Evolutionary conservation across 2,888 invertebrate species (phyloP), one percentile per base, ranked within the genome.

Genomic region (Allophyes oxyacanthae): DNA sequence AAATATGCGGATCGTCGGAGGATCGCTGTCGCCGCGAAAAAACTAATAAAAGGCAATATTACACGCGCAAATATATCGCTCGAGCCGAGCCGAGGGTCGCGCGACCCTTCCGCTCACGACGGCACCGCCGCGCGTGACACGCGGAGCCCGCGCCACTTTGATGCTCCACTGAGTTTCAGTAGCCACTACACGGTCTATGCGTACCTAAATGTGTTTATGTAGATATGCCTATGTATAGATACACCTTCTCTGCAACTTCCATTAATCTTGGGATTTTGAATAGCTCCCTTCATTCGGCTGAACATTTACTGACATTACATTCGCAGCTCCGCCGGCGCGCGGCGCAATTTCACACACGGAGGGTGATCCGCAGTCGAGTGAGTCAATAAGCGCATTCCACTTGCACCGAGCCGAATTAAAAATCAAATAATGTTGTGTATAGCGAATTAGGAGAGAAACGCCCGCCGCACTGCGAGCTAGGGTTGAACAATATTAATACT

Each of bases 341-440:
- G 45, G 49, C 46, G 37, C 56, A 45, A 45, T 51, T 57, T 57
- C 44, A 26, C 50, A 33, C 56, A 50, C 46, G 46, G 38, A 43
- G 64, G 68, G 52, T 45, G 64, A 38, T 44, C 34, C 38, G 51
- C 76, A 72, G 77, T 78, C 82, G 75, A 79, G 78, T 73, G 72
- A 89, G 82, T 91, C 88, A 89, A 90, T 91, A 88, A 90, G 87
- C 84, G 82, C 89, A 91, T 90, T 88, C 89, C 91, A 75, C 79
- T 79, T 83, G 86, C 85, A 79, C 82, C 85, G 89, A 68, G 84
- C 67, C 88, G 80, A 91, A 92, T 92, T 91, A 87, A 88, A 92
- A 92, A 93, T 93, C 92, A 92, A 93, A 93, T 92, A 93, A 92
- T 91, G 88, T 87, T 87, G 88, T 86, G 88, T 85, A 86, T 83